Percentiles rank a stretch among this genome's conserved stretches.
These are phyloP conservation scores for Melanostigma gelatinosum DNA, from an alignment of 2,113 vertebrate genomes.

Conservation along the genomic window DNA sequence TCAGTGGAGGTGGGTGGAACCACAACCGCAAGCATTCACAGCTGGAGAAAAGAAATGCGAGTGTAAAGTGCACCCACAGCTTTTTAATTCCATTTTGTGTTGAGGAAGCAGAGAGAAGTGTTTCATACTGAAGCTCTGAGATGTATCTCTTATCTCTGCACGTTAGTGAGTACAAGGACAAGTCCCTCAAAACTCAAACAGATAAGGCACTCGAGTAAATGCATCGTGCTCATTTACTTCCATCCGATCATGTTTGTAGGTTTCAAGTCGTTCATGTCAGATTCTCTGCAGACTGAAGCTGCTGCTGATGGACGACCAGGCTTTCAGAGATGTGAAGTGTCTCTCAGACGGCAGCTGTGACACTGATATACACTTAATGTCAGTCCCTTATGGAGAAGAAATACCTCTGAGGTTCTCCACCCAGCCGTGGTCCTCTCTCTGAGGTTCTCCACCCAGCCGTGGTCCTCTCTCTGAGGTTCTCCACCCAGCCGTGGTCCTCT, in stretches of 20 bases:
- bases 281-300: not conserved
- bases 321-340: not conserved
- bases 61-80: not conserved
- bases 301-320: not conserved
- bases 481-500: too few relatives aligned
- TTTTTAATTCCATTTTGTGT: not conserved
- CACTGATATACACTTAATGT: not conserved
- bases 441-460: too few relatives aligned
- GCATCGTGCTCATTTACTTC: not conserved
- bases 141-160: not conserved
- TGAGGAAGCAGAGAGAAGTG: not conserved
- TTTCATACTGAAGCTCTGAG: not conserved
- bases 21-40: not conserved
- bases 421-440: too few relatives aligned
- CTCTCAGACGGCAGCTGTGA: not conserved
- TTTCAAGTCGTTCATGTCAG: not conserved
- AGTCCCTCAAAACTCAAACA: not conserved
- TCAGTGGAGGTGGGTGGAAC: constrained; percentile 11
- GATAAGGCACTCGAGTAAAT: not conserved
- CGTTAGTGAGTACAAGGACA: too few relatives aligned
- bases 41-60: not conserved
- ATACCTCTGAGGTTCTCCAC: too few relatives aligned
- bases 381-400: not conserved
- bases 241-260: not conserved
- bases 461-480: too few relatives aligned